Evolutionary conservation across 2,113 vertebrate genomes (phyloP).

Genomic region (Ranitomeya variabilis): DNA sequence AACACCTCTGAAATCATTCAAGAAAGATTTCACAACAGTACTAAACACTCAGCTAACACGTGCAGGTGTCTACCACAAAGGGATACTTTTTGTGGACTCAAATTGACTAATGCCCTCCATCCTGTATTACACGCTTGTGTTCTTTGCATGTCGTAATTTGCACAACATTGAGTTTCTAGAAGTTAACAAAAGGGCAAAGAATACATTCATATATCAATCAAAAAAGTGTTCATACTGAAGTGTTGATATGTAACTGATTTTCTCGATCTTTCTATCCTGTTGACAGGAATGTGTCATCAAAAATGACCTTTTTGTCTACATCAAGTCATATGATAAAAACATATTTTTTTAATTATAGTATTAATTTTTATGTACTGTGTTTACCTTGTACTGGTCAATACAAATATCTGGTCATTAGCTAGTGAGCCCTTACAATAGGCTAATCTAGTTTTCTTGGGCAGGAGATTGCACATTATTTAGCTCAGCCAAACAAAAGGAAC

Average conservation of each 20-base stretch:
- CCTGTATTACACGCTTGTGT: background rate
- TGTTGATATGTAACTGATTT: background rate
- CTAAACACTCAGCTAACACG: background rate
- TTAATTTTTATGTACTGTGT: no score
- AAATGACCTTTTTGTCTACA: no score
- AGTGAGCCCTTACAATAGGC: no score
- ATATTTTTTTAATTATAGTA: no score
- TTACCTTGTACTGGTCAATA: no score
- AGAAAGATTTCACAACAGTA: conserved; percentile 9
- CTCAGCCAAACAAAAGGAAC: no score
- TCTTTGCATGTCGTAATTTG: background rate
- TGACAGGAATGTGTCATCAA: no score
- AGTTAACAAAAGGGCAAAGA: background rate
- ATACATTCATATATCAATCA: background rate
- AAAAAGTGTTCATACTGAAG: background rate
- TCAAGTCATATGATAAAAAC: no score
- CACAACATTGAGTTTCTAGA: background rate
- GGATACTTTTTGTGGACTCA: background rate
- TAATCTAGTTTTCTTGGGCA: no score
- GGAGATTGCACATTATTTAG: no score
- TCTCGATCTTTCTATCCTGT: background rate
- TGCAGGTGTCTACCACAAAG: conserved; percentile 12
- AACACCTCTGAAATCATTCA: background rate
- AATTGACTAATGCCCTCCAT: background rate
- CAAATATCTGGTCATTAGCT: no score